Conservation (phyloP, 2,113 vertebrate species). For the Callaeas wilsoni region DNA sequence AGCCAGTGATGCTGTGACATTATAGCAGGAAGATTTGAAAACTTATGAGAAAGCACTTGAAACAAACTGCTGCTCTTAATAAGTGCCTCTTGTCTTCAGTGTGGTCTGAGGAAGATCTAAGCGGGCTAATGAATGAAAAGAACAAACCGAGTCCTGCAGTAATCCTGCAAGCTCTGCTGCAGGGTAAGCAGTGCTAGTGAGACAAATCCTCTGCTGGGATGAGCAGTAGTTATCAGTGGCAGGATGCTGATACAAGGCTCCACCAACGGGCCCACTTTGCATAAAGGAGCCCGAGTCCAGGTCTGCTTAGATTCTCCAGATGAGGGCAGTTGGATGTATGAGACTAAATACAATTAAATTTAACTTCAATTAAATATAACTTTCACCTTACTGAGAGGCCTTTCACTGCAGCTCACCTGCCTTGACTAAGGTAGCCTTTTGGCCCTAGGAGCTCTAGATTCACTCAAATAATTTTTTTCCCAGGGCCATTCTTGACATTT, state of each 20-base stretch:
- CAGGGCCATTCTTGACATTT: background rate
- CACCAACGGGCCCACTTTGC: background rate
- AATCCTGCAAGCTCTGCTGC: background rate
- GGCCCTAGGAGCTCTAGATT: background rate
- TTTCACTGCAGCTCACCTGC: background rate
- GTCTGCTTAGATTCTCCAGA: background rate
- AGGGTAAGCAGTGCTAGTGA: background rate
- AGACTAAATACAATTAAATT: background rate
- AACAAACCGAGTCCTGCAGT: background rate
- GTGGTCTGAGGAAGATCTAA: conserved; percentile 46
- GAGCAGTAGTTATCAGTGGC: background rate
- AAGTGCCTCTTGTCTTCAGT: conserved; percentile 34
- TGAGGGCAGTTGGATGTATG: background rate
- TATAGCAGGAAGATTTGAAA: conserved; percentile 39
- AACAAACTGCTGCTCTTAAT: conserved; percentile 38
- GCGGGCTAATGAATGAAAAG: background rate
- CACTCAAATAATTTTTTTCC: background rate
- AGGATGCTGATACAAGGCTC: background rate
- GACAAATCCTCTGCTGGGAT: background rate
- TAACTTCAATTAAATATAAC: background rate
- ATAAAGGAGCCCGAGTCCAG: background rate
- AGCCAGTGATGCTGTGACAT: conserved; percentile 13
- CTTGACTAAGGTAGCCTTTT: background rate
- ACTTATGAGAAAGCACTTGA: conserved; percentile 32
- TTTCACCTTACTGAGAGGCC: background rate